These are phyloP conservation scores for Gadus chalcogrammus DNA, from an alignment of 2,113 vertebrate species.

Conservation along the genomic window DNA sequence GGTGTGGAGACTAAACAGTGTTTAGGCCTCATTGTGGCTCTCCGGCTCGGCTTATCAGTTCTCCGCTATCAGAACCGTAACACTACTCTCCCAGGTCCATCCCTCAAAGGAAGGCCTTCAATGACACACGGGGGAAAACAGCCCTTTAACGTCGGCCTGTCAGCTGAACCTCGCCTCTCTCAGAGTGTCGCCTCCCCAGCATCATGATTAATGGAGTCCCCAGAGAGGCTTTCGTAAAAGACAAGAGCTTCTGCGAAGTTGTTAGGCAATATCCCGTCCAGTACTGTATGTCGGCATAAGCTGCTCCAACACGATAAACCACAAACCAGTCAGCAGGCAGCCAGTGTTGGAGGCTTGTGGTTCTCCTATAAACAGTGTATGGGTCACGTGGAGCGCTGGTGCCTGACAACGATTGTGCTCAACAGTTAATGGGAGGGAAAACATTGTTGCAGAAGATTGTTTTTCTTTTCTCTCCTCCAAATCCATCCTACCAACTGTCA, in stretches of 20 bases:
- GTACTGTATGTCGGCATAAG: neutral
- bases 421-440: slow-evolving; percentile 19
- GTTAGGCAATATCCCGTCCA: slow-evolving; percentile 4
- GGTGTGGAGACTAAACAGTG: no score
- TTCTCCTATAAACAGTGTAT: neutral
- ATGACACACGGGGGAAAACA: no score
- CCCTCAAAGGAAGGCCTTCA: slow-evolving; percentile 25
- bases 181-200: slow-evolving; percentile 39
- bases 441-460: slow-evolving; percentile 1
- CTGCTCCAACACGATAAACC: neutral
- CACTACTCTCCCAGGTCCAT: slow-evolving; percentile 21
- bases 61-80: slow-evolving; percentile 16
- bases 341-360: no score
- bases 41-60: slow-evolving; percentile 10
- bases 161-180: slow-evolving; percentile 8
- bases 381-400: neutral
- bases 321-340: no score
- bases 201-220: slow-evolving; percentile 37
- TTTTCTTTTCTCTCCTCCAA: slow-evolving; percentile 1
- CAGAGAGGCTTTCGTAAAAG: neutral
- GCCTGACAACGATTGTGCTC: slow-evolving; percentile 1
- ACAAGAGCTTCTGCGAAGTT: neutral
- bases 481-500: slow-evolving; percentile 23
- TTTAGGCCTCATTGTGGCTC: neutral
- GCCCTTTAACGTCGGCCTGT: slow-evolving; percentile 2